Evolutionary conservation across 2,797 vertebrate genomes (phyloP).

Genomic region (Neosalanx taihuensis): DNA sequence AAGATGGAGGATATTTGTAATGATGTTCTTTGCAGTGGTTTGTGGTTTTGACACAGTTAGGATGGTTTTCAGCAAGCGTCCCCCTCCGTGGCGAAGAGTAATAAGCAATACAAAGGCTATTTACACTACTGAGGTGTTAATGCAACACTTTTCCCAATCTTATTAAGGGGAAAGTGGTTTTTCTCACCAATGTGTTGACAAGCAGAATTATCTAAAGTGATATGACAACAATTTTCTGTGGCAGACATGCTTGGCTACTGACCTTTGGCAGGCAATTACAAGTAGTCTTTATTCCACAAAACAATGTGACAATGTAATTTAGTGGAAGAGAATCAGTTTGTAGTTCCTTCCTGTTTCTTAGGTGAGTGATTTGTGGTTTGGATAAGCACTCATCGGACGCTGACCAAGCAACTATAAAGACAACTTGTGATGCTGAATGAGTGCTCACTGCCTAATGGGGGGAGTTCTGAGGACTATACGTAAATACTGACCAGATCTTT

Average conservation of each 20-base stretch:
- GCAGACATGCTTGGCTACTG: not conserved
- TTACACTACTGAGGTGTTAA: slow-evolving; percentile 13
- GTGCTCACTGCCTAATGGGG: too few species aligned
- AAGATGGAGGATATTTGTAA: not conserved
- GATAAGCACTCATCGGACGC: not conserved
- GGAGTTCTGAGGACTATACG: too few species aligned
- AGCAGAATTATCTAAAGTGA: slow-evolving; percentile 5
- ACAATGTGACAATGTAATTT: slow-evolving; percentile 37
- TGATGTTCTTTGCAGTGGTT: not conserved
- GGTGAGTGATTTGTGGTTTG: not conserved
- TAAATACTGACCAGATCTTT: too few species aligned
- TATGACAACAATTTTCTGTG: slow-evolving; percentile 1
- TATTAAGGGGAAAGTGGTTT: slow-evolving; percentile 4
- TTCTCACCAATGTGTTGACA: slow-evolving; percentile 18
- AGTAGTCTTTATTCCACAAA: slow-evolving; percentile 1
- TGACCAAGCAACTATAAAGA: not conserved
- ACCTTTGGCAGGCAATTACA: slow-evolving; percentile 1
- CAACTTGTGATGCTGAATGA: not conserved
- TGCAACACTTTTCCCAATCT: slow-evolving; percentile 18
- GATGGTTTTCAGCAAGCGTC: not conserved
- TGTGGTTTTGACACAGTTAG: not conserved
- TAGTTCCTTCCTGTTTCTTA: not conserved
- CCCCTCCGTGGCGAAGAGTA: not conserved
- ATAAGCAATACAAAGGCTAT: slow-evolving; percentile 10
- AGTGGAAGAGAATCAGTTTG: slow-evolving; percentile 41